Evolutionary conservation across 2,797 vertebrate species (phyloP).

Genomic region (Emydoidea blandingii): DNA sequence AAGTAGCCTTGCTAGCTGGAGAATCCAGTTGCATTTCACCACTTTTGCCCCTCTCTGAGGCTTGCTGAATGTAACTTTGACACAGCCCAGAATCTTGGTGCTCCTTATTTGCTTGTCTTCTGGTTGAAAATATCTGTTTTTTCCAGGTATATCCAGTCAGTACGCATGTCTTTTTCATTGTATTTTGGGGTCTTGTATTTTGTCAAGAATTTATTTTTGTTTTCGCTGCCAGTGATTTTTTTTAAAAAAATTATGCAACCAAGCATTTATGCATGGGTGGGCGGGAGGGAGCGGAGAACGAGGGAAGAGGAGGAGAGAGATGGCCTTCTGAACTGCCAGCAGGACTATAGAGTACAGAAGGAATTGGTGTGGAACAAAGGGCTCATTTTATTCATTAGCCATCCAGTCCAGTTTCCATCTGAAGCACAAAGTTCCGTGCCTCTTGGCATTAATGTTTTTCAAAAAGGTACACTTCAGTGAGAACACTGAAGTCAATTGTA

Average conservation of each 20-base stretch:
- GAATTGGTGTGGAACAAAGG: background rate
- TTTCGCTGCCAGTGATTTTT: background rate
- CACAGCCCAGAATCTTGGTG: background rate
- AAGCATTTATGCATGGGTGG: too few relatives aligned
- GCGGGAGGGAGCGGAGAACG: background rate
- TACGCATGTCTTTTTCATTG: background rate
- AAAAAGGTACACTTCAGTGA: slow-evolving; percentile 1
- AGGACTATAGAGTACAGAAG: background rate
- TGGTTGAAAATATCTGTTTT: background rate
- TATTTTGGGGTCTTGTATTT: background rate
- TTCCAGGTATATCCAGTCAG: background rate
- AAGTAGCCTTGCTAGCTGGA: background rate
- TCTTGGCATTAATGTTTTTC: background rate
- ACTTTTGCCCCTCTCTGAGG: background rate
- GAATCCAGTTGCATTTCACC: background rate
- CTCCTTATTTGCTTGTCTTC: background rate
- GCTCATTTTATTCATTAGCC: slow-evolving; percentile 19
- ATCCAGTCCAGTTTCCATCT: accelerated
- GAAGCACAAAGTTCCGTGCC: background rate
- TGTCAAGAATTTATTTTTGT: background rate
- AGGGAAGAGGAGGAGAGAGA: background rate
- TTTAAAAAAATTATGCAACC: accelerated
- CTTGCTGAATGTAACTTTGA: background rate
- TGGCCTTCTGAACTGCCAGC: background rate
- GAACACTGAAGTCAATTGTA: slow-evolving; percentile 12